Evolutionary conservation across 2,888 invertebrate genomes (phyloP), one percentile per base, ranked within the genome.

Genomic region (Lissonota sp.): DNA sequence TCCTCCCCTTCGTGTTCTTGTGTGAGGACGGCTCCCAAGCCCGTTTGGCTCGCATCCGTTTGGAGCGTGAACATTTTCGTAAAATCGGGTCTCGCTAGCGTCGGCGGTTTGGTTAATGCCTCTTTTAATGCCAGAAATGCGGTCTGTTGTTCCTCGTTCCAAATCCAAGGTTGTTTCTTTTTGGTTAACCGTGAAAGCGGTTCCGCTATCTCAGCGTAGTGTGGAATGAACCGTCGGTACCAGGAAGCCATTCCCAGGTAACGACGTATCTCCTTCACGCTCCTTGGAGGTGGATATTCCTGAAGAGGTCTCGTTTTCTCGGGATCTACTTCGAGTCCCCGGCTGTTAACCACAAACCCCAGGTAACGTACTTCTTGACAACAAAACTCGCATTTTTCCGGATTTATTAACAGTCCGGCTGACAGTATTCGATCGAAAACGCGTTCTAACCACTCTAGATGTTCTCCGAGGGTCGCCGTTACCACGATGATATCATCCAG

Each of bases 371-470:
- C 72, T 10, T 78, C 66, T 0, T 55, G 4, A 0, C 67, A 46
- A 0, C 78, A 72, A 51, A 72, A 78, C 7, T 78, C 49, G 39
- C 74, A 60, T 5, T 66, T 74, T 2, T 39, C 72, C 4, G 51
- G 62, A 16, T 73, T 74, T 5, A 77, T 71, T 0, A 71, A n/a
- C 1, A 77, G 10, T 0, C 77, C 71, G 3, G 71, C 77, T 0
- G 42, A 10, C n/a, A 10, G 6, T 4, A 77, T 39, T n/a, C 42
- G 39, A 39, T 64, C 58, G 8, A 70, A 39, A 8, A 77, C 64
- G 4, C 8, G 2, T 5, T 63, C 63, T n/a, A 77, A 37, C 55
- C 53, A 53, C 6, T 12, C 10, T 0, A 77, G 10, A 39, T 60
- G 71, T 6, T 71, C 49, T 14, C 58, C 58, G 12, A 71, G 58